Conservation (phyloP, 2,113 vertebrate genomes). For the Vidua macroura region DNA sequence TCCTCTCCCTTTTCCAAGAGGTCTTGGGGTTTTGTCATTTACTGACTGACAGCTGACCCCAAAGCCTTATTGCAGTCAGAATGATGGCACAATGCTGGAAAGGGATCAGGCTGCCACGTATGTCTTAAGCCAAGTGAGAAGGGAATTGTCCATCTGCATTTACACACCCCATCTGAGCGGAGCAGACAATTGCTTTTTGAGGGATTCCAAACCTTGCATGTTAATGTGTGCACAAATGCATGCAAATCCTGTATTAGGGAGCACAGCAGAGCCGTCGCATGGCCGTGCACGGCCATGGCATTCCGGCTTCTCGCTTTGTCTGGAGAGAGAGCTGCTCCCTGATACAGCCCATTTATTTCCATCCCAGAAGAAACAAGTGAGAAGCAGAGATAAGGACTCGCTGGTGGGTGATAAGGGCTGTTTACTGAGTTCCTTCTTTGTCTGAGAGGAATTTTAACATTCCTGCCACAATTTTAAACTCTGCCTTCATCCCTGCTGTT, state of each 20-base stretch:
- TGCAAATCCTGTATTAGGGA: constrained; percentile 28
- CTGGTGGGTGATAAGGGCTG: neutral
- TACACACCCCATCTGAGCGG: neutral
- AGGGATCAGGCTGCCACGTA: neutral
- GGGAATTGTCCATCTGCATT: neutral
- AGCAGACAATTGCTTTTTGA: constrained; percentile 5
- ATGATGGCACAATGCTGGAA: neutral
- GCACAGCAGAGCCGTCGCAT: neutral
- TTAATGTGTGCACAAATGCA: constrained; percentile 1
- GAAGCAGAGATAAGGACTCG: constrained; percentile 46
- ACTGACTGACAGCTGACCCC: neutral
- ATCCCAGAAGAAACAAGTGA: constrained; percentile 50
- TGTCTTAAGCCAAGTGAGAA: neutral
- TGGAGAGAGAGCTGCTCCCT: constrained; percentile 10
- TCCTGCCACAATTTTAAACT: neutral
- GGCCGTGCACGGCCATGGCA: accelerated
- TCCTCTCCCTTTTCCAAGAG: neutral
- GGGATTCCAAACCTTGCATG: neutral
- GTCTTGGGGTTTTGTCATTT: neutral
- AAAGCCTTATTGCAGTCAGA: neutral
- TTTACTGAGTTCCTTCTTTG: neutral
- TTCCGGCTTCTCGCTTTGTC: neutral
- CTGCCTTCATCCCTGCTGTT: neutral
- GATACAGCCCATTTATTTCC: constrained; percentile 27
- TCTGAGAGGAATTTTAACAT: neutral